Conservation (phyloP, 2,888 invertebrate genomes). For the Mellilla xanthometata region DNA sequence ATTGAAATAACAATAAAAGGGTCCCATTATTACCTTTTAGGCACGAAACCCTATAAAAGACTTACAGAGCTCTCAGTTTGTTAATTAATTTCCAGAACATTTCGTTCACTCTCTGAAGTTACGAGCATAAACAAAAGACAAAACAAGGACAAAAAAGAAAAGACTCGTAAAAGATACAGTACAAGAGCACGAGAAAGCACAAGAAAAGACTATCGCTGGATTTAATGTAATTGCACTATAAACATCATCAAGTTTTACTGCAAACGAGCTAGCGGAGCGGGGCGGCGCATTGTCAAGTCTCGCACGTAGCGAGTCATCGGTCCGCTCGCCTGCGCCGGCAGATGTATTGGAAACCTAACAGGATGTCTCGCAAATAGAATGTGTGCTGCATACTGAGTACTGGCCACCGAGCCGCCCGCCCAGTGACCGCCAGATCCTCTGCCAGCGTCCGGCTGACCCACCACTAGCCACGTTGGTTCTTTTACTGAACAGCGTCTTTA, state of each 20-base stretch:
- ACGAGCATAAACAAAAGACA: neutral
- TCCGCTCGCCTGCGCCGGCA: conserved; percentile 56
- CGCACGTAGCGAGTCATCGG: conserved; percentile 61
- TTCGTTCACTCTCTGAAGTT: too few species aligned
- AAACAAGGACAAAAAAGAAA: neutral
- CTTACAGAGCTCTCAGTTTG: too few species aligned
- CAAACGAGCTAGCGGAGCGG: conserved; percentile 20
- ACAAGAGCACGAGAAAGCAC: neutral
- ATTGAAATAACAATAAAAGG: too few species aligned
- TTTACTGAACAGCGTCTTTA: too few species aligned
- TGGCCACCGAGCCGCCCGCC: conserved; percentile 34
- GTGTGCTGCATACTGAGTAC: conserved; percentile 61
- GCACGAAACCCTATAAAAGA: too few species aligned
- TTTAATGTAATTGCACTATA: conserved; percentile 28
- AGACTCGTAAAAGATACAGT: neutral
- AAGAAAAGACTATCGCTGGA: conserved; percentile 9
- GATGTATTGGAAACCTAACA: conserved; percentile 81
- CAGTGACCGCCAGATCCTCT: conserved; percentile 10
- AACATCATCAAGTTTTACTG: conserved; percentile 27
- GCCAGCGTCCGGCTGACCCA: too few species aligned
- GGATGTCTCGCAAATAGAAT: conserved; percentile 77
- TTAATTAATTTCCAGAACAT: neutral
- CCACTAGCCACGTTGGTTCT: too few species aligned
- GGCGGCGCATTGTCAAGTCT: conserved; percentile 46
- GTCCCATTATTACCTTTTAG: too few species aligned